Conservation (phyloP, 2,113 vertebrate species). For the Corvus hawaiiensis region DNA sequence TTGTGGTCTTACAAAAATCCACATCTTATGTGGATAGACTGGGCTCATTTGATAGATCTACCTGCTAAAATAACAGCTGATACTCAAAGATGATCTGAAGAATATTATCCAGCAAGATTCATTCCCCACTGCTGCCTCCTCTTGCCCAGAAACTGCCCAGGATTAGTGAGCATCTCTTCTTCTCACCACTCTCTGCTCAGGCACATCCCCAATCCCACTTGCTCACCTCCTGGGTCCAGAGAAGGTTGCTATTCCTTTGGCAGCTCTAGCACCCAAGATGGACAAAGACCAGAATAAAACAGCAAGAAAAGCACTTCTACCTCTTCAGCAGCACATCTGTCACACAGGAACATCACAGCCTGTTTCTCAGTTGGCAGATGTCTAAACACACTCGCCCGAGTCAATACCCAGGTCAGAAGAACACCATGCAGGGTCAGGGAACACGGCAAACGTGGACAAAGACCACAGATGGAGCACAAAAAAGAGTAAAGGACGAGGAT, state of each 20-base stretch:
- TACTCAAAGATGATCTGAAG: neutral
- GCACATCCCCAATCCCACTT: neutral
- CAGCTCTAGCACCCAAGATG: neutral
- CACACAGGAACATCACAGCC: neutral
- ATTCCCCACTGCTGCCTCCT: neutral
- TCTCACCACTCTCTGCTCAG: neutral
- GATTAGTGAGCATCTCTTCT: neutral
- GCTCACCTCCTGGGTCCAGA: neutral
- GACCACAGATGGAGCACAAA: neutral
- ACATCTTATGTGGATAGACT: neutral
- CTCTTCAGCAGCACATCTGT: neutral
- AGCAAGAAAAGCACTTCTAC: neutral
- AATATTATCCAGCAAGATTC: neutral
- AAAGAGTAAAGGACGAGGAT: neutral
- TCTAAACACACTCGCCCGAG: neutral
- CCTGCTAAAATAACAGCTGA: neutral
- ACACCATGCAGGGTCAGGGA: neutral
- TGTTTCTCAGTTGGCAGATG: neutral
- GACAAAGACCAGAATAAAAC: neutral
- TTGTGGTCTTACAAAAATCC: neutral
- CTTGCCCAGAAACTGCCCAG: neutral
- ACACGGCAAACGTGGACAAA: accelerated
- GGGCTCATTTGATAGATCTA: neutral
- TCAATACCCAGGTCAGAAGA: neutral
- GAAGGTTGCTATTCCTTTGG: neutral